phyloP scores from a whole-genome alignment of 2,888 invertebrate species.

The Stomorhina lunata region DNA sequence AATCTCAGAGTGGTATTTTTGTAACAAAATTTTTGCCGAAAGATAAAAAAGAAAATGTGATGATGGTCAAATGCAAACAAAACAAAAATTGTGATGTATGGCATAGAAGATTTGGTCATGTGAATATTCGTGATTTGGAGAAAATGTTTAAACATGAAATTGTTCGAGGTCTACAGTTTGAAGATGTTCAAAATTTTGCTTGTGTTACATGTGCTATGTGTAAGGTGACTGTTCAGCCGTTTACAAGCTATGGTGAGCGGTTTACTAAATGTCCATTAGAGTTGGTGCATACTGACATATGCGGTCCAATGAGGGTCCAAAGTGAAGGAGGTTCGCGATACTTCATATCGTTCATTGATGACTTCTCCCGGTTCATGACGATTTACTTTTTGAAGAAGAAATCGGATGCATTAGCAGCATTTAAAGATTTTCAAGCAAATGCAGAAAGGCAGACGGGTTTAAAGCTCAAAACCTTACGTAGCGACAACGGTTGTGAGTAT shows the following conservation, averaged over 20 bases:
- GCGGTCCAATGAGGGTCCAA: slow-evolving; percentile 43
- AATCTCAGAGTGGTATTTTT: background rate
- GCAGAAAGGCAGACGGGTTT: slow-evolving; percentile 24
- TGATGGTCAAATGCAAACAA: background rate
- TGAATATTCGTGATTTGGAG: slow-evolving; percentile 39
- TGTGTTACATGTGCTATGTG: slow-evolving; percentile 24
- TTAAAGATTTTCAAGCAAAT: slow-evolving; percentile 23
- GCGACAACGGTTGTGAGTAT: slow-evolving; percentile 54
- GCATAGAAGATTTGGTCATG: slow-evolving; percentile 54
- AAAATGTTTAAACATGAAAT: slow-evolving; percentile 17
- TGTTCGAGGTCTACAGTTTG: background rate
- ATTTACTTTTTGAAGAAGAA: slow-evolving; percentile 32
- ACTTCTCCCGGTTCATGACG: slow-evolving; percentile 26
- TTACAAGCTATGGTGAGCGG: too few species aligned
- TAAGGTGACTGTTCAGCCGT: too few species aligned
- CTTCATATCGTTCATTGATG: slow-evolving; percentile 47
- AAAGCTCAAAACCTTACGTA: slow-evolving; percentile 40
- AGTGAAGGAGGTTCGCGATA: slow-evolving; percentile 48
- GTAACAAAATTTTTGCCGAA: background rate
- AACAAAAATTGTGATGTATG: slow-evolving; percentile 23
- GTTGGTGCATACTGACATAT: slow-evolving; percentile 21
- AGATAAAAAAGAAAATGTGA: background rate
- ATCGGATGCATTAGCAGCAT: slow-evolving; percentile 29
- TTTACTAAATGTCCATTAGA: too few species aligned
- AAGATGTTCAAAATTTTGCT: background rate